A percentile compares a stretch with the other conserved stretches of the same genome.
Conservation (phyloP, 2,888 invertebrate genomes). For the Bombylius discolor region DNA sequence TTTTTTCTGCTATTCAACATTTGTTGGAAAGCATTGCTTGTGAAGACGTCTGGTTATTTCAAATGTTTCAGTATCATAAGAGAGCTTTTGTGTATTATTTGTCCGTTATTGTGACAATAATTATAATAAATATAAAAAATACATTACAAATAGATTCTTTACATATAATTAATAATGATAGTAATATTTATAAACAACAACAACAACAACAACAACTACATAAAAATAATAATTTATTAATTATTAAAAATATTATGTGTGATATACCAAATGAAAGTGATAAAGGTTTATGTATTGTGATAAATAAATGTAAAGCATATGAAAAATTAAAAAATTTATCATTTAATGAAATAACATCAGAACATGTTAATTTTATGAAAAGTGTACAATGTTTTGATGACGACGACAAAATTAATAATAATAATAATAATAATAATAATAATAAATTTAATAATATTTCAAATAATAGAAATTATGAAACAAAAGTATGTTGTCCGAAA, state of each 20-base stretch:
- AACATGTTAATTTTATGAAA: conserved; percentile 16
- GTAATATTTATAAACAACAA: not conserved
- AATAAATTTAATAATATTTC: too few relatives aligned
- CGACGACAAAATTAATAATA: not conserved
- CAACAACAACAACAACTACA: too few relatives aligned
- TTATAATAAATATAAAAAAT: not conserved
- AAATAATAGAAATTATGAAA: too few relatives aligned
- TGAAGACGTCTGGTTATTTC: not conserved
- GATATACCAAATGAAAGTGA: conserved; percentile 32
- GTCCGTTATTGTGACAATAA: not conserved
- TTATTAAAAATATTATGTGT: conserved; percentile 14
- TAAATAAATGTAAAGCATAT: conserved; percentile 26
- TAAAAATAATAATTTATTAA: too few relatives aligned
- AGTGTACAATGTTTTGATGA: conserved; percentile 25
- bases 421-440: conserved; percentile 8
- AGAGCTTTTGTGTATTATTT: not conserved
- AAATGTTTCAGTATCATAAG: not conserved
- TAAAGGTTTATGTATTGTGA: conserved; percentile 26
- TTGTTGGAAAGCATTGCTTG: not conserved
- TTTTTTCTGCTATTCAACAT: not conserved
- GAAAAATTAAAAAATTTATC: conserved; percentile 25
- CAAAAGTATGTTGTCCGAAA: conserved; percentile 28
- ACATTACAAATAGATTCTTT: not conserved
- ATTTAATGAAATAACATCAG: not conserved
- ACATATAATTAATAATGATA: not conserved